Evolutionary conservation across 1,140 invertebrate species (phyloP), one percentile per base, ranked within the genome.

Genomic region (Rhizoglyphus robini): DNA sequence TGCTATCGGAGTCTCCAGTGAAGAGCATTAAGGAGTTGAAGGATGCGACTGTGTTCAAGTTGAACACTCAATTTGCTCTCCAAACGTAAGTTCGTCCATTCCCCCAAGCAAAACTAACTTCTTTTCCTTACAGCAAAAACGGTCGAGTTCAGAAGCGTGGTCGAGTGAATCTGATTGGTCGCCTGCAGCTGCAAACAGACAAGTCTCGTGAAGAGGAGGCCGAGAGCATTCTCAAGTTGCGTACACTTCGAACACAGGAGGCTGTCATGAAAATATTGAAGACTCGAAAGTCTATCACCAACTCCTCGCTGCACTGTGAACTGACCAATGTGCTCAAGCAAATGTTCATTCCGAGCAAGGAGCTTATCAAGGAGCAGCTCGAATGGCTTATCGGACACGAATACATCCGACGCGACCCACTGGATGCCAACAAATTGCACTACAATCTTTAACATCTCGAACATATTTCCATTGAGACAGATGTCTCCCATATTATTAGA

Each of bases 331-430:
- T 99, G 76, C 79, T 99, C 59, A 97, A 96, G 78, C 96, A 98
- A 76, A 96, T 97, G 92, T 99, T 99, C 80, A 78, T 97, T 70
- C 96, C 96, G 32, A 94, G 91, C 67, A 96, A 96, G 78, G 97
- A 97, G 78, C 90, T 98, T 85, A 97, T 99, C 69, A 99, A 99
- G 79, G 94, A 99, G 79, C 95, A 98, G 79, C 85, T 98, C 32
- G 95, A 99, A 77, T 98, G 94, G 94, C 82, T 99, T 11, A 98
- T 99, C 70, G 95, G 98, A 79, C 89, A 97, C 74, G 96, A 96
- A 76, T 98, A 96, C 75, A 96, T 99, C 85, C 81, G 83, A 66
- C 81, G 96, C 68, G 92, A 96, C 76, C 48, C 48, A 51, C 13
- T 20, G 15, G 48, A 51, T 25, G 8, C 36, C 18, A 11, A 8